Evolutionary conservation across 1,140 invertebrate genomes (phyloP).

Genomic region (Bombus turneri): DNA sequence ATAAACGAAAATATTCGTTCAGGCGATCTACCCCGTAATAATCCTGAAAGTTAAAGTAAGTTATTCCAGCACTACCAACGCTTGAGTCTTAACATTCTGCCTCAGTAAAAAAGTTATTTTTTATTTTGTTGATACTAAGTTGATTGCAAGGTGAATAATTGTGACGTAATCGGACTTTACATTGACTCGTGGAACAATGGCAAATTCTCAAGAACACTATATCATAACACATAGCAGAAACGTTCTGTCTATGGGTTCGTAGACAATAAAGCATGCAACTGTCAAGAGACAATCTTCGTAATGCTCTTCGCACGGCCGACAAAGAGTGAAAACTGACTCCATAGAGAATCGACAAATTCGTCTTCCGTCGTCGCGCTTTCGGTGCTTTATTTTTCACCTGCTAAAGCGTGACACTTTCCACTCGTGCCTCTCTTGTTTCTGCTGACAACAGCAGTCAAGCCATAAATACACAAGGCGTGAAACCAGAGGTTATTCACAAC

Average conservation of each 20-base stretch:
- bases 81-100: too few relatives aligned
- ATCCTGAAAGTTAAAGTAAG: too few relatives aligned
- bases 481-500: not conserved
- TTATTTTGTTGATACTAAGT: too few relatives aligned
- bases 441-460: conserved; percentile 38
- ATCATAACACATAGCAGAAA: not conserved
- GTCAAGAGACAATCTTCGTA: conserved; percentile 6
- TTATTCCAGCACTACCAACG: too few relatives aligned
- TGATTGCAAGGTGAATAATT: not conserved
- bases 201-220: too few relatives aligned
- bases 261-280: not conserved
- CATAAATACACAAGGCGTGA: conserved; percentile 62
- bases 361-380: not conserved
- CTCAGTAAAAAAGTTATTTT: too few relatives aligned
- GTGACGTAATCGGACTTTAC: not conserved
- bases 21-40: too few relatives aligned
- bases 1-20: too few relatives aligned
- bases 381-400: conserved; percentile 62
- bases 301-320: not conserved
- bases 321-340: not conserved
- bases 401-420: conserved; percentile 65
- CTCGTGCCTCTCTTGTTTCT: conserved; percentile 61
- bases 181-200: not conserved
- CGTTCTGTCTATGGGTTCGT: not conserved
- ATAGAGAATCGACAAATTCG: conserved; percentile 30